Conservation (phyloP, 2,113 vertebrate genomes). For the Cynopterus brachyotis region DNA sequence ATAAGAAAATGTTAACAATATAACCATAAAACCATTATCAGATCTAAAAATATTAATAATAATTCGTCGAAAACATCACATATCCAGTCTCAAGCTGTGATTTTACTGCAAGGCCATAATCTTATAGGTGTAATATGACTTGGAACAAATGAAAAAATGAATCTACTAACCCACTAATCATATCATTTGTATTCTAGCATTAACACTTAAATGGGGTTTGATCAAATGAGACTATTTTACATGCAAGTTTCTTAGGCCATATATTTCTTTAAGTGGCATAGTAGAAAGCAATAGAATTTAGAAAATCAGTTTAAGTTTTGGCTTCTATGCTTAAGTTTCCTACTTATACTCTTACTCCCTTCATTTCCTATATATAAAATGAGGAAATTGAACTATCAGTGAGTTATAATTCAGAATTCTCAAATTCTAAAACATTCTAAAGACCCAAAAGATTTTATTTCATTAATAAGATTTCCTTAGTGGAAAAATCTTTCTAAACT, state of each 20-base stretch:
- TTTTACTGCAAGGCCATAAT: slow-evolving; percentile 8
- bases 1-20: slow-evolving; percentile 1
- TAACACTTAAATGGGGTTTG: not conserved
- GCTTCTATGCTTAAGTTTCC: not conserved
- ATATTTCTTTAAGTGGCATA: not conserved
- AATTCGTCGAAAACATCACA: not conserved
- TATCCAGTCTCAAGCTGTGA: not conserved
- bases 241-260: not conserved
- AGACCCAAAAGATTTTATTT: not conserved
- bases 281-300: not conserved
- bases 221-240: not conserved
- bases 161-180: not conserved
- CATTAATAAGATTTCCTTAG: not conserved
- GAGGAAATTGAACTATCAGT: not conserved
- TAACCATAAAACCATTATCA: not conserved
- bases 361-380: not conserved
- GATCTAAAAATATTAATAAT: slow-evolving; percentile 17
- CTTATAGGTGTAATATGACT: not conserved
- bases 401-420: not conserved
- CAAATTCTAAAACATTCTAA: not conserved
- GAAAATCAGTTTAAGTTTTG: not conserved
- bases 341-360: not conserved
- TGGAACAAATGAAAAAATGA: not conserved
- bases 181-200: slow-evolving; percentile 23
- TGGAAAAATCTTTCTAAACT: not conserved